Base-by-base conservation (phyloP, 1,140 invertebrate genomes). In the Bombus vancouverensis region DNA sequence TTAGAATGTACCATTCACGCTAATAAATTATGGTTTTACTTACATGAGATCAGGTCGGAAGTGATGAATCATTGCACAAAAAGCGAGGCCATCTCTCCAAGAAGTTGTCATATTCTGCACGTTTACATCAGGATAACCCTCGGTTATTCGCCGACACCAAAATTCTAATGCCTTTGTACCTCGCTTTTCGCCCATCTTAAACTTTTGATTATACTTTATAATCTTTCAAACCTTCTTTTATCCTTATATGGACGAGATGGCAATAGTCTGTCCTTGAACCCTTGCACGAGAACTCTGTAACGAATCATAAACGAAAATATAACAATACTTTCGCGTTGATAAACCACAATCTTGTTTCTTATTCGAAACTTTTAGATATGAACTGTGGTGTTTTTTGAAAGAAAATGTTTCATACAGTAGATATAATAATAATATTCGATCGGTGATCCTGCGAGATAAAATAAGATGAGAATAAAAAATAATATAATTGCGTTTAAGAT, bases 31-130 rank as follows among this genome's bases (percentile, higher is more conserved):
- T 5, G 10, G 1, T 25, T n/a, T 42, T 80, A 98, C 98, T 98
- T 96, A 99, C 98, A 99, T 99, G 86, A 99, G 96, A 95, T 99
- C 98, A 59, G 98, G 98, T 92, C 98, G 96, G 95, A 98, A 99
- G 93, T 98, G 97, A 95, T 99, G 98, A 92, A 99, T 98, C 94
- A 99, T 97, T 75, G 98, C 99, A 96, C 98, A 99, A 95, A 99
- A 99, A 47, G 98, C 98, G 71, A 99, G 96, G 75, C 99, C 99
- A 95, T 99, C 97, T 89, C 98, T 96, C 98, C 98, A 99, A 5
- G 98, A 98, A 82, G 98, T 98, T 80, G 98, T 98, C 98, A 99
- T 98, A 95, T 99, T 98, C 88, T 97, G 97, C 85, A 99, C 97
- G 91, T 97, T 97, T 62, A 99, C 98, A 90, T 98, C 97, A 6